Evolutionary conservation across 35 echinoderm and acorn worm species (phyloP).

Genomic region (Hemicentrotus pulcherrimus): DNA sequence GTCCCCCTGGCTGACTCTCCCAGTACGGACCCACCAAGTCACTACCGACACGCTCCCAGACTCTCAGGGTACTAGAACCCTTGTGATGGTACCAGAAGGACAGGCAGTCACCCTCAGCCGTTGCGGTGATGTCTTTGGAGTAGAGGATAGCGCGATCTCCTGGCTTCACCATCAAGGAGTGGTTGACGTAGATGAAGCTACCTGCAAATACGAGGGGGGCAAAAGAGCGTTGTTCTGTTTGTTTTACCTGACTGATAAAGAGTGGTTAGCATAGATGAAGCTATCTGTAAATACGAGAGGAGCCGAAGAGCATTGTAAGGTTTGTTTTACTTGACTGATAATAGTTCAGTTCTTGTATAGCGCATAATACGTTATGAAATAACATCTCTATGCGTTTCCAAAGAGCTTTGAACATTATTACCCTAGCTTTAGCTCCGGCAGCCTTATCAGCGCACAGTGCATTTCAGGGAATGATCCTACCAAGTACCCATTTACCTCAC

Average conservation of each 20-base stretch:
- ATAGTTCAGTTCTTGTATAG: no score
- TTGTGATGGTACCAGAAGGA: constrained; percentile 75
- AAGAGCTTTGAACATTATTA: no score
- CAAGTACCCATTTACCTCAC: no score
- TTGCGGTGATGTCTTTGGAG: constrained; percentile 61
- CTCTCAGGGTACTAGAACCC: background rate
- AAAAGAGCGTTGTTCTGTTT: no score
- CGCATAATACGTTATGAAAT: no score
- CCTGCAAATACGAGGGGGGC: background rate
- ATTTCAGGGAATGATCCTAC: no score
- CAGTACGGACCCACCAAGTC: background rate
- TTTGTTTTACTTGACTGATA: no score
- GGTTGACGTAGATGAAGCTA: background rate
- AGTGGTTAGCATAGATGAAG: background rate
- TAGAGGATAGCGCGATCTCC: constrained; percentile 59
- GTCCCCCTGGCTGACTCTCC: background rate
- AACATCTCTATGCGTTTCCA: no score
- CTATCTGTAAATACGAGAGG: background rate
- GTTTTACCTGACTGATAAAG: no score
- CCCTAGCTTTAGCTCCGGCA: no score
- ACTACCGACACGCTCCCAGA: background rate
- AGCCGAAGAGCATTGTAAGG: no score
- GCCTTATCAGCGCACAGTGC: no score
- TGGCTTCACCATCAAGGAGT: constrained; percentile 5
- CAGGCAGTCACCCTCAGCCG: constrained; percentile 64